Conservation (phyloP, 1,140 invertebrate genomes). For the Trypoxylus dichotomus region DNA sequence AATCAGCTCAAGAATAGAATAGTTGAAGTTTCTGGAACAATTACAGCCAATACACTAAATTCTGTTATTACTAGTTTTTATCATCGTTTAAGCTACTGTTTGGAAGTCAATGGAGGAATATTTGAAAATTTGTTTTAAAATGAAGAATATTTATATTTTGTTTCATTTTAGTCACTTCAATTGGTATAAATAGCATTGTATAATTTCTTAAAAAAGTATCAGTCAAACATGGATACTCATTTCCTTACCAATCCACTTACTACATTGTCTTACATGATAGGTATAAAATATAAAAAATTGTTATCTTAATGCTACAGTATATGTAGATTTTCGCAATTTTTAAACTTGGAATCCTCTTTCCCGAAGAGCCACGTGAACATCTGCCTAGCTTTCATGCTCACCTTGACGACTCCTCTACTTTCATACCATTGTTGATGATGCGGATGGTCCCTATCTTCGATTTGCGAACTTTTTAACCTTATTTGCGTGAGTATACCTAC, state of each 20-base stretch:
- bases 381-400: constrained; percentile 85
- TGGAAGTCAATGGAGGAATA: too few relatives aligned
- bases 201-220: constrained; percentile 9
- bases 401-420: constrained; percentile 76
- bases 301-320: constrained; percentile 63
- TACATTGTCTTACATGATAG: constrained; percentile 10
- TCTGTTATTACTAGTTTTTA: too few relatives aligned
- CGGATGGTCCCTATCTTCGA: constrained; percentile 60
- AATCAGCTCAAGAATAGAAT: too few relatives aligned
- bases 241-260: background rate
- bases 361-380: constrained; percentile 89
- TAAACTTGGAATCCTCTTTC: constrained; percentile 87
- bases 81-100: too few relatives aligned
- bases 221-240: constrained; percentile 7
- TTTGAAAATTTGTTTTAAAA: too few relatives aligned
- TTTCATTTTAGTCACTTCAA: background rate
- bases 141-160: too few relatives aligned
- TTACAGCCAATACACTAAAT: too few relatives aligned
- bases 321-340: constrained; percentile 87
- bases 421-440: constrained; percentile 79
- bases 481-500: constrained; percentile 83
- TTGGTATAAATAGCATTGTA: background rate
- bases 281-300: constrained; percentile 25
- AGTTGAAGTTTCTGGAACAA: too few relatives aligned
- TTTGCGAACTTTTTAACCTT: constrained; percentile 70